These are phyloP conservation scores for Cygnus olor DNA, from an alignment of 2,797 vertebrate species.

Conservation along the genomic window DNA sequence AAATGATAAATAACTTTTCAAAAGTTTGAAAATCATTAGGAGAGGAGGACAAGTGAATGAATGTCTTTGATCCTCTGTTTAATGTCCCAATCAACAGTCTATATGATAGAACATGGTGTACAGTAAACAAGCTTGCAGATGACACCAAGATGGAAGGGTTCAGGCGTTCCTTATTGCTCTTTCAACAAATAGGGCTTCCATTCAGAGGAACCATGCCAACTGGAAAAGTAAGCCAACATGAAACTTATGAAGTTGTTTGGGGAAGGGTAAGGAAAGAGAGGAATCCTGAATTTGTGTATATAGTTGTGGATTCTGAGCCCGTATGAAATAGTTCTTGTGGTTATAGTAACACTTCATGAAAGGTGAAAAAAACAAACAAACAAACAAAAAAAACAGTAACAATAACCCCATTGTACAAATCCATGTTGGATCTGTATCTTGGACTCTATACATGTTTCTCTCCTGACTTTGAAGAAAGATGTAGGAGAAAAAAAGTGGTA, in stretches of 20 bases:
- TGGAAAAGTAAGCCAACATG: not conserved
- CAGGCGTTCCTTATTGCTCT: not conserved
- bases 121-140: accelerated
- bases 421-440: not conserved
- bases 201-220: not conserved
- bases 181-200: not conserved
- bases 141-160: not conserved
- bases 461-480: not conserved
- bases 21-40: not conserved
- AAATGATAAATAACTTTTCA: not conserved
- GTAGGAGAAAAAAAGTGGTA: not conserved
- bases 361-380: not conserved
- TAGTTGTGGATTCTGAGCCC: not conserved
- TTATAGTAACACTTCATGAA: not conserved
- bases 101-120: not conserved
- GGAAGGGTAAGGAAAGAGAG: not conserved
- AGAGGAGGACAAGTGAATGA: not conserved
- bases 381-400: not conserved
- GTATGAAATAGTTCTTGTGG: not conserved
- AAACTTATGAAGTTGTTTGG: not conserved
- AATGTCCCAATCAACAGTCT: not conserved
- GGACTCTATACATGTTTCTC: not conserved
- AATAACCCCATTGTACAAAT: not conserved
- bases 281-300: not conserved
- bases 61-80: not conserved